Conservation (phyloP, 2,113 vertebrate species). For the Stegastes partitus region DNA sequence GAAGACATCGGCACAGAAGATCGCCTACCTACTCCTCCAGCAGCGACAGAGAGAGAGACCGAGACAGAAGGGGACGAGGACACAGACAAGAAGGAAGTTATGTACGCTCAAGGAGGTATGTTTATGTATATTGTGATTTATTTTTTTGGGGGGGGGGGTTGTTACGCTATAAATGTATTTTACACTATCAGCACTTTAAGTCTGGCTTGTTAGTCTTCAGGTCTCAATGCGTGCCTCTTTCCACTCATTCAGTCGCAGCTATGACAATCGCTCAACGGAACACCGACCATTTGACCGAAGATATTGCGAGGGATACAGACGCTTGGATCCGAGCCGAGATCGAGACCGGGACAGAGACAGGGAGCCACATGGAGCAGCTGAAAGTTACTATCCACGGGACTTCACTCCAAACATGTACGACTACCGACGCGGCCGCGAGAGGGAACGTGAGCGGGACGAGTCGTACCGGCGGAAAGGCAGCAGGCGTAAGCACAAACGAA, state of each 20-base stretch:
- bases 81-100: slow-evolving; percentile 81
- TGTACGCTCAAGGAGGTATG: slow-evolving; percentile 83
- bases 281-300: slow-evolving; percentile 89
- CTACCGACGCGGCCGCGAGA: slow-evolving; percentile 89
- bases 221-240: not conserved
- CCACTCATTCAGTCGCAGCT: slow-evolving; percentile 83
- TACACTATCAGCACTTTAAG: too few relatives aligned
- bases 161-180: not conserved
- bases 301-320: slow-evolving; percentile 92
- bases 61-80: slow-evolving; percentile 72
- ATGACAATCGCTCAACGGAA: slow-evolving; percentile 90
- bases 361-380: slow-evolving; percentile 83
- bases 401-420: slow-evolving; percentile 89
- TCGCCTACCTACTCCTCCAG: slow-evolving; percentile 92
- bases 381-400: slow-evolving; percentile 90
- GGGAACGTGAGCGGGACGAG: slow-evolving; percentile 86
- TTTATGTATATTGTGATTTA: not conserved
- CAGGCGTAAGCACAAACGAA: slow-evolving; percentile 97
- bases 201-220: not conserved
- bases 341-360: slow-evolving; percentile 85
- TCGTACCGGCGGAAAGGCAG: slow-evolving; percentile 92
- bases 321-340: slow-evolving; percentile 90
- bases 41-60: slow-evolving; percentile 78
- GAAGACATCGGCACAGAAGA: slow-evolving; percentile 90
- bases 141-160: not conserved